phyloP scores from a whole-genome alignment of 2,888 invertebrate genomes.

The Amaurobius ferox region DNA sequence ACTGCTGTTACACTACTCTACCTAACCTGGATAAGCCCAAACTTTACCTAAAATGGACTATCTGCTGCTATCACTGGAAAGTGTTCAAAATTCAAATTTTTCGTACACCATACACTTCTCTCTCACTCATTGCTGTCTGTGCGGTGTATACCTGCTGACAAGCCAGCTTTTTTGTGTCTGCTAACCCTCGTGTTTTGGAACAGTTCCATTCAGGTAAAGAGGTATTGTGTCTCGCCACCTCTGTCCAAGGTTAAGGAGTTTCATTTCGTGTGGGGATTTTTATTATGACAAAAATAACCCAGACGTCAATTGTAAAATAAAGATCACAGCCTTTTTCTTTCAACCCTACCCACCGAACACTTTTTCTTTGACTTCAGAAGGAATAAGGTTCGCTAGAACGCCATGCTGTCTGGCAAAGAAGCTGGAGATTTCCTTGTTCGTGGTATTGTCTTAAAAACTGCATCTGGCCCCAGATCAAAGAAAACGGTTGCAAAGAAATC shows the following conservation, averaged over 20 bases:
- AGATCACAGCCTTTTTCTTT: neutral
- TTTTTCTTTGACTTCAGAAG: neutral
- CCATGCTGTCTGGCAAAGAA: constrained; percentile 1
- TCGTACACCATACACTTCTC: neutral
- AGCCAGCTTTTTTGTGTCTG: neutral
- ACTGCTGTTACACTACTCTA: no score
- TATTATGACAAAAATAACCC: constrained; percentile 2
- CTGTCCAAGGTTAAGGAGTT: constrained; percentile 65
- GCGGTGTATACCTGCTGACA: neutral
- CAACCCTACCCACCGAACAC: neutral
- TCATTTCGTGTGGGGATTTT: constrained; percentile 27
- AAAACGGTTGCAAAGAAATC: neutral
- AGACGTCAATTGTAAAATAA: neutral
- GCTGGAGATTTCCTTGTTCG: neutral
- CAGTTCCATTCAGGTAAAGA: constrained; percentile 64
- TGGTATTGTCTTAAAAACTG: neutral
- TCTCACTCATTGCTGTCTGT: neutral
- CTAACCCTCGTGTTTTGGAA: constrained; percentile 22
- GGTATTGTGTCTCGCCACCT: constrained; percentile 59
- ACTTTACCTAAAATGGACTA: neutral
- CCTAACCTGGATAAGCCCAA: neutral
- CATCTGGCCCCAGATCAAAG: neutral
- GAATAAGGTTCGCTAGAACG: neutral
- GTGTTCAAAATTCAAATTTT: neutral
- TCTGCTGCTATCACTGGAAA: neutral